A percentile compares a stretch with the other conserved stretches of the same genome.
These are phyloP conservation scores for Chaetodon trifasciatus DNA, from an alignment of 2,797 vertebrate genomes.

Conservation along the genomic window DNA sequence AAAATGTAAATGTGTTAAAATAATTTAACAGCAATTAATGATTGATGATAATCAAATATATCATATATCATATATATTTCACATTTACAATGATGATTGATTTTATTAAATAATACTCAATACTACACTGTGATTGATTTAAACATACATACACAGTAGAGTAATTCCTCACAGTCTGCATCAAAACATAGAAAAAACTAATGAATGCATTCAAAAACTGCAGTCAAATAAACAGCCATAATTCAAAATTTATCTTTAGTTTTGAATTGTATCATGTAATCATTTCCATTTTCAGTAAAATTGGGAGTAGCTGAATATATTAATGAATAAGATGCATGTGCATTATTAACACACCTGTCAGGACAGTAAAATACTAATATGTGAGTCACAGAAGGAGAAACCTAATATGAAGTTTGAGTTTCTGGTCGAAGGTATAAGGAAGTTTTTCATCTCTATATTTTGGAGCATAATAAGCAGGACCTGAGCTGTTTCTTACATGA, in stretches of 20 bases:
- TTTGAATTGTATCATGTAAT: neutral
- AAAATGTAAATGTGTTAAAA: neutral
- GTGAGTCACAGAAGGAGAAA: no score
- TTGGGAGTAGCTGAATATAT: neutral
- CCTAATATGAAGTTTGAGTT: neutral
- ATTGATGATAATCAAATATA: no score
- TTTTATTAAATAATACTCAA: neutral
- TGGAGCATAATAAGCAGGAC: neutral
- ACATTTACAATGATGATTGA: no score
- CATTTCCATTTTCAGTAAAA: neutral
- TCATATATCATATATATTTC: no score
- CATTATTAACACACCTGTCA: neutral
- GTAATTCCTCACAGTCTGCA: neutral
- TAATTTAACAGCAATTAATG: neutral
- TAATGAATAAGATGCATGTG: neutral
- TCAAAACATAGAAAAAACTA: neutral
- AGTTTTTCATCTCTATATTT: neutral
- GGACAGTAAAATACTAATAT: no score
- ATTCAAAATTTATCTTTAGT: neutral
- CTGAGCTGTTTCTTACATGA: neutral
- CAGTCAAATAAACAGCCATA: neutral
- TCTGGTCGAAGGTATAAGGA: neutral
- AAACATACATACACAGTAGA: neutral
- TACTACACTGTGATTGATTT: neutral
- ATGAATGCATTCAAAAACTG: no score